These are phyloP conservation scores for Harpagoxenus sublaevis DNA, from an alignment of 2,888 invertebrate species.

Conservation along the genomic window DNA sequence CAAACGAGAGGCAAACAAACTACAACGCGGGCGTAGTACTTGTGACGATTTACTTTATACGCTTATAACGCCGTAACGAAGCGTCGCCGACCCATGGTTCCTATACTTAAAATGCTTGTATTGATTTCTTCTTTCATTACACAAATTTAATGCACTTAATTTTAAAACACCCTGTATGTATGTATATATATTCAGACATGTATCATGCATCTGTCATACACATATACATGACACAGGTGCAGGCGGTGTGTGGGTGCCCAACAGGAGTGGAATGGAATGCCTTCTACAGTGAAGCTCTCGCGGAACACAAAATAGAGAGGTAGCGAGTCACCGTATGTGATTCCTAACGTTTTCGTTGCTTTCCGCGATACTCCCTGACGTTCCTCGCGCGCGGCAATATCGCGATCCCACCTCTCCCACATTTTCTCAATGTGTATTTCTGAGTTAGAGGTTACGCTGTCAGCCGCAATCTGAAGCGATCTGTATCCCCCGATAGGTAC, in stretches of 20 bases:
- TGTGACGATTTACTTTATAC: too few species aligned
- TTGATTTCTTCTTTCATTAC: too few species aligned
- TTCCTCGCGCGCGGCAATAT: constrained; percentile 25
- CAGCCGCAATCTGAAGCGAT: constrained; percentile 60
- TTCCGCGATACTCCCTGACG: constrained; percentile 22
- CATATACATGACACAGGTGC: neutral
- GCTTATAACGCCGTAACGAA: too few species aligned
- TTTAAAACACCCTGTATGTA: too few species aligned
- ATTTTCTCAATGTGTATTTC: constrained; percentile 67
- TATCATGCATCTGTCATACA: neutral
- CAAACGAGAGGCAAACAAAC: too few species aligned
- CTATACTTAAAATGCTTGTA: too few species aligned
- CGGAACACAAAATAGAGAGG: constrained; percentile 68
- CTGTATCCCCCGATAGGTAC: constrained; percentile 44
- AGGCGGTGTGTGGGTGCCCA: neutral
- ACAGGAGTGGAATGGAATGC: constrained; percentile 31
- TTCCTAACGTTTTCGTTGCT: constrained; percentile 56
- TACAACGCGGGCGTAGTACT: too few species aligned
- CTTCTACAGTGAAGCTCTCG: constrained; percentile 51
- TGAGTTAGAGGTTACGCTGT: constrained; percentile 74
- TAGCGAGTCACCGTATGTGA: constrained; percentile 76
- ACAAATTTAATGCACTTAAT: too few species aligned
- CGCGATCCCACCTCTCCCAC: constrained; percentile 34
- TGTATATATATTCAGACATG: neutral
- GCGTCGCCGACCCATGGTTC: too few species aligned